Percentiles rank a stretch among this genome's conserved stretches.
Evolutionary conservation across 2,888 invertebrate genomes (phyloP).

Genomic region (Andrena praecox): DNA sequence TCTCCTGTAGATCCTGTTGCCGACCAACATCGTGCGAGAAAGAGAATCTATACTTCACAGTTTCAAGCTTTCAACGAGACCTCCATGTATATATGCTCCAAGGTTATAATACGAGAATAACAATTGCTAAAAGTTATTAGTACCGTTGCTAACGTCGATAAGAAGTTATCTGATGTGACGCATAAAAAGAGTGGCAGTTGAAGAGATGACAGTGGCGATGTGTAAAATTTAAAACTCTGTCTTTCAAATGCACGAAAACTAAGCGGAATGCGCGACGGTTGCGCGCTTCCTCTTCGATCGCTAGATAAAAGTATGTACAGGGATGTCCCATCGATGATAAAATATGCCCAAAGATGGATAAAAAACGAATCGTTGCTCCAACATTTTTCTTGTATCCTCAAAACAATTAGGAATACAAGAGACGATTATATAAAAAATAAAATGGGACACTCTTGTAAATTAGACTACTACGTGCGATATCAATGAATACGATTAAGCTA

Average conservation of each 20-base stretch:
- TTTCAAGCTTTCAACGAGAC: no score
- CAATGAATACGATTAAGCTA: slow-evolving; percentile 70
- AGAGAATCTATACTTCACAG: no score
- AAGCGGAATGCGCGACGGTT: background rate
- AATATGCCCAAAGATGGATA: background rate
- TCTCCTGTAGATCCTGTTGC: no score
- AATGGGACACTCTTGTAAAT: slow-evolving; percentile 10
- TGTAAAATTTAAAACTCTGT: slow-evolving; percentile 5
- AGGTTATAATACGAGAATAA: background rate
- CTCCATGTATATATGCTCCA: no score
- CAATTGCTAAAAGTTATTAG: slow-evolving; percentile 2
- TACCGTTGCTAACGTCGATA: slow-evolving; percentile 5
- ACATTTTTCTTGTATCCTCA: background rate
- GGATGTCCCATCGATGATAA: background rate
- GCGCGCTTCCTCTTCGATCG: slow-evolving; percentile 65
- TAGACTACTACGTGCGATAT: slow-evolving; percentile 63
- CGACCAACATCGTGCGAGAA: no score
- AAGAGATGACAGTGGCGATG: slow-evolving; percentile 12
- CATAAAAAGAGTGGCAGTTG: slow-evolving; percentile 23
- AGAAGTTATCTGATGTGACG: background rate
- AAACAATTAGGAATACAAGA: background rate
- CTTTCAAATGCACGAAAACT: background rate
- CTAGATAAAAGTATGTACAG: slow-evolving; percentile 54
- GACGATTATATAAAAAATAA: background rate
- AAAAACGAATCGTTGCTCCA: background rate